Base-by-base conservation (phyloP, 2,888 invertebrate species). In the Parnassius glacialis region DNA sequence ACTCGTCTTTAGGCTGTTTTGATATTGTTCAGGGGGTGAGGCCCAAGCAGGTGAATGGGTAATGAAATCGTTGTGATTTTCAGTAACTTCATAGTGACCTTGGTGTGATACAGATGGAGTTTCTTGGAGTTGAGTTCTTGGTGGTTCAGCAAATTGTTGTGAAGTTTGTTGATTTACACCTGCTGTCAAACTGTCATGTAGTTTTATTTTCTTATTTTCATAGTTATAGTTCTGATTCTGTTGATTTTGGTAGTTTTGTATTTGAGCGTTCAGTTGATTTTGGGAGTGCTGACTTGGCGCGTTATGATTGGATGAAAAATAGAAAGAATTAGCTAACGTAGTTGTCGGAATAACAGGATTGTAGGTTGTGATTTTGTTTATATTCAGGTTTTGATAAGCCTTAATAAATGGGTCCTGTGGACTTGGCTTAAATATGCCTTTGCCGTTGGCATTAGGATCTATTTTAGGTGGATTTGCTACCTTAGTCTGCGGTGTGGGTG, bases 401-500 rank as follows among this genome's bases (percentile, higher is more conserved):
- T 88, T 89, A 10, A 72, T 71, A 68, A 90, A 89, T 2, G 90
- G 91, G 72, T 92, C 92, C 65, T 90, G 86, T 2, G 90, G 90
- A 65, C 92, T 92, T 2, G 92, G 83, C 64, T 90, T 91, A 67
- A 92, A 92, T 1, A 69, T 72, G 50, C 73, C 73, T 70, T 88
- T 87, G 16, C 70, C 73, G 65, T 79, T 80, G 10, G 78, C 81
- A 62, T 89, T 90, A 10, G 87, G 85, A 64, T 90, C 87, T 57
- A 86, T 81, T 68, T 90, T 89, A 9, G 79, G 76, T 13, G 84
- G 78, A 3, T 76, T 69, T n/a, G 83, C 78, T 42, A 79, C 68
- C 72, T 92, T 89, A 1, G 85, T 81, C 58, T 80, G 82, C 11
- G 92, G 93, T 2, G 93, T 92, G 70, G 93, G 75, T 72, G 88